Base-by-base conservation (phyloP, 2,113 vertebrate genomes). In the Mohoua ochrocephala region DNA sequence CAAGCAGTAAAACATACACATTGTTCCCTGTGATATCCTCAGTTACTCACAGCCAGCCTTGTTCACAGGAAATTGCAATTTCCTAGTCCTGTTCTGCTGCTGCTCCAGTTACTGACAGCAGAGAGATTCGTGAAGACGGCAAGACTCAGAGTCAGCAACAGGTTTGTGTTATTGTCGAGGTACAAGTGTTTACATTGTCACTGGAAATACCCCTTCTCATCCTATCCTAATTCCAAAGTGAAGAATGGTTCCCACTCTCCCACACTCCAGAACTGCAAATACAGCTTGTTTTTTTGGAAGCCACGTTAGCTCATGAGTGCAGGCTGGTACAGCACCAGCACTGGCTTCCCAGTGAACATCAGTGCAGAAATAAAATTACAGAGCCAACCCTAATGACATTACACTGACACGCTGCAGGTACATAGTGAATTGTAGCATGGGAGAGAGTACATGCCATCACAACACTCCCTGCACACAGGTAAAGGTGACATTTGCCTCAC, bases 1-100 rank as follows among this genome's bases (percentile, higher is more conserved):
- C 8, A 9, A 82, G 67, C 3, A 1, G 61, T 75, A 67, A 65
- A 91, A 81, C 0, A 0, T 56, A 64, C 69, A 57, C 61, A 30
- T 31, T 89, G 92, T 93, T 95, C 95, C 49, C 90, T 11, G 33
- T 27, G 31, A 84, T 64, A 87, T 89, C 95, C 95, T 87, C 65
- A 59, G 1, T 28, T 45, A 77, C n/a, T 39, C 64, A 13, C 0
- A 2, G 69, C 81, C 54, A 52, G 42, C 78, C 69, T 63, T 21
- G 47, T 65, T 74, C n/a, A 9, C 77, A 75, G 95, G 96, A 95
- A 95, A 68, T 60, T 20, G 42, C 49, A 12, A 3, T 94, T 96
- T 91, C 93, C 93, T 35, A 30, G 33, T 33, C 77, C 84, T 70
- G 67, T 37, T 76, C 10, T 19, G 68, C 42, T 84, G 28, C 26